Base-by-base conservation (phyloP, 2,113 vertebrate genomes). In the Egretta garzetta region DNA sequence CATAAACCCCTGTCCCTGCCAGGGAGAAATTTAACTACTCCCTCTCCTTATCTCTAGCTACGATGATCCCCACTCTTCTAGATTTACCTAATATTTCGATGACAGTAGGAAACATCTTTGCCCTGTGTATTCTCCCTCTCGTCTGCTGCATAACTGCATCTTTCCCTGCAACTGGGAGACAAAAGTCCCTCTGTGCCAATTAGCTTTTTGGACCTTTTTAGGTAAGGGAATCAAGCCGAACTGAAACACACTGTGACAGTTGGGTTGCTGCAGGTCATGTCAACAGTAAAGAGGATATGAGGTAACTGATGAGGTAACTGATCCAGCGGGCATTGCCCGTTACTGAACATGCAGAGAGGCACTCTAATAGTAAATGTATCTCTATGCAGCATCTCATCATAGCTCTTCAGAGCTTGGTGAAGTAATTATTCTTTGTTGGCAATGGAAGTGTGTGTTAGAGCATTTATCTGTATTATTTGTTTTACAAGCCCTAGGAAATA, bases 221-320 rank as follows among this genome's bases (percentile, higher is more conserved):
- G 67, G 82, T 93, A 93, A 93, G 80, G 80, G 90, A 97, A 97
- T 82, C 91, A 88, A 97, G 88, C 28, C 66, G 95, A 97, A 97
- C 24, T 93, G 95, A 94, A 98, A 97, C 73, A 67, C 45, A 59
- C 33, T 39, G 37, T 82, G 83, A 70, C 77, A 93, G 72, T 3
- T 81, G 74, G 63, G 58, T 33, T 82, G 75, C 60, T 88, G 86
- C 52, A 85, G 60, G 63, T 80, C 84, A 72, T 80, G 64, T 90
- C 90, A 93, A 63, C 45, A 53, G 41, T 70, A 56, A 81, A 73
- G 66, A 75, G 30, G 47, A 41, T 73, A 83, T 60, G 79, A 94
- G 88, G 93, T 92, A 97, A 97, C 58, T 26, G 59, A 93, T 43
- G 41, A 43, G 41, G 41, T 86, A 53, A 24, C 52, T 88, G 58